Evolutionary conservation across 2,113 vertebrate species (phyloP), one percentile per base, ranked within the genome.

Genomic region (Xenotilapia caudafasciata): DNA sequence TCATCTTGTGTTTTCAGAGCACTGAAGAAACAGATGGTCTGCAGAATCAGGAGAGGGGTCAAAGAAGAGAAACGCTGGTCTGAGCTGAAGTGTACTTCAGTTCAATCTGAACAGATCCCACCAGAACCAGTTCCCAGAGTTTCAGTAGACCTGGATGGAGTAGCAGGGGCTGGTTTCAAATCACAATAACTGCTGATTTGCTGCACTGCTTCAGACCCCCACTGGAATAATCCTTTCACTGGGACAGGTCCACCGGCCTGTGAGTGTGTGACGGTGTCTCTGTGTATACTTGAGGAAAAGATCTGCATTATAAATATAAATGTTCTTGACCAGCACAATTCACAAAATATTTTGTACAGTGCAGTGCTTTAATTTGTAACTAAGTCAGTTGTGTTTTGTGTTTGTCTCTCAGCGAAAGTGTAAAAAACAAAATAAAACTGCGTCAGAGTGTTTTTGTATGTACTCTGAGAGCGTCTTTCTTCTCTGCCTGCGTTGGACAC

Each of bases 281-380:
- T 35, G 31, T 54, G 77, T 53, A 19, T 21, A 68, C 21, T 79
- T 47, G 33, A 90, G 82, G 54, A 51, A 58, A 82, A 51, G 33
- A 38, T 83, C 51, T 87, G 80, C 81, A 89, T 85, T 86, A 83
- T 85, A 79, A 82, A 83, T 89, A 73, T 79, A 89, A 83, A 79
- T 68, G 90, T 92, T 83, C 85, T 40, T 56, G 87, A 92, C 87
- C 90, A 92, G 90, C 90, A 93, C 51, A 87, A 88, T 26, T 92
- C 6, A 40, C 84, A 84, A 79, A 21, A n/a, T 58, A 79, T 91
- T 82, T 86, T 88, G 85, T 91, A 88, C 49, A 84, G 75, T 91
- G 77, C 83, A 83, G 87, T 92, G 77, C 83, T 91, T 89, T 82
- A 33, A 68, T 90, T 65, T 86, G 79, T 85, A 80, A 65, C 51